Conservation (phyloP, 2,888 invertebrate genomes). For the Trichopoda pennipes region DNA sequence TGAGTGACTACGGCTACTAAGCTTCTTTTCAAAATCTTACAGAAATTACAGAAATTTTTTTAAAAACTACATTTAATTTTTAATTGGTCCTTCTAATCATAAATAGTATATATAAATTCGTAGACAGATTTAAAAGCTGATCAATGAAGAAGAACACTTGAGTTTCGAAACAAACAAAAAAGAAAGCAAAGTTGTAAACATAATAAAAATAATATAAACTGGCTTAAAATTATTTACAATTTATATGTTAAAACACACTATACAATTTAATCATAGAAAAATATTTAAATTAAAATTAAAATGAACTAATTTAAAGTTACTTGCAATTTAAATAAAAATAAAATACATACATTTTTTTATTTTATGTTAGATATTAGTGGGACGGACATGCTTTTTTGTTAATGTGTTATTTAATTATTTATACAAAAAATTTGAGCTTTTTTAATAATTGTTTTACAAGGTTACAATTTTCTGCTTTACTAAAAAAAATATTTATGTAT, state of each 20-base stretch:
- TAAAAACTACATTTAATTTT: too few species aligned
- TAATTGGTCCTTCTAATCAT: too few species aligned
- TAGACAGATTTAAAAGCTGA: too few species aligned
- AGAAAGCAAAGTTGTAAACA: not conserved
- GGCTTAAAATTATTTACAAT: slow-evolving; percentile 60
- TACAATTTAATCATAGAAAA: slow-evolving; percentile 57
- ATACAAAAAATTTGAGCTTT: slow-evolving; percentile 55
- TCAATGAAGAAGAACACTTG: not conserved
- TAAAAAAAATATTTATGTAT: slow-evolving; percentile 15
- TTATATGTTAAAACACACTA: slow-evolving; percentile 38
- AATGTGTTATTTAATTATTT: slow-evolving; percentile 39
- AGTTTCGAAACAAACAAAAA: not conserved
- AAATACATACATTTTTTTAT: slow-evolving; percentile 23
- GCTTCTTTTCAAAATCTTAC: too few species aligned
- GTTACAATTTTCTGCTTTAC: not conserved
- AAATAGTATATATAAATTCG: too few species aligned
- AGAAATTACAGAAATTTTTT: too few species aligned
- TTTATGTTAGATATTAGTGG: slow-evolving; percentile 58
- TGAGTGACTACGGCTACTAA: too few species aligned
- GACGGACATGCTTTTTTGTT: slow-evolving; percentile 63
- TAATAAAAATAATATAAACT: slow-evolving; percentile 21
- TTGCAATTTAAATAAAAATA: slow-evolving; percentile 34
- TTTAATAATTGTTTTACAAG: slow-evolving; percentile 23
- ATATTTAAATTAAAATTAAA: slow-evolving; percentile 48
- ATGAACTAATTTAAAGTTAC: slow-evolving; percentile 10